Evolutionary conservation across 2,797 vertebrate genomes (phyloP).

Genomic region (Sebastiscus albofasciatus): DNA sequence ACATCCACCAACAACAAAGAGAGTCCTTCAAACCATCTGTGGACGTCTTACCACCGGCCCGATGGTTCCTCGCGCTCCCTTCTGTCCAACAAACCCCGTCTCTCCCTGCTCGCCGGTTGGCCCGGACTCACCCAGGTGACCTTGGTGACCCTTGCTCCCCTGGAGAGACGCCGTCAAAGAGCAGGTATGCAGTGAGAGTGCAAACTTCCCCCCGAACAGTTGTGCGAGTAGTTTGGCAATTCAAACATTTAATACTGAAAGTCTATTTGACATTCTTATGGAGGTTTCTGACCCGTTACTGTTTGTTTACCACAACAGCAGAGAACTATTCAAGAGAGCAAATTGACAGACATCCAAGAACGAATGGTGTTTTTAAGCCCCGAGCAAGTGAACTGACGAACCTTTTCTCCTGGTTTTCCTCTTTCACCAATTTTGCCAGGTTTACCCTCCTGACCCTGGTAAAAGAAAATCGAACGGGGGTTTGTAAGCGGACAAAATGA

Average conservation of each 20-base stretch:
- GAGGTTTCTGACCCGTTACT: not conserved
- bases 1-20: conserved; percentile 9
- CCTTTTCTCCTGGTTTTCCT: conserved; percentile 92
- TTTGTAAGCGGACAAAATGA: conserved; percentile 47
- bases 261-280: conserved; percentile 2
- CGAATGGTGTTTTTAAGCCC: conserved; percentile 16
- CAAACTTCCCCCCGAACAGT: not conserved
- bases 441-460: conserved; percentile 94
- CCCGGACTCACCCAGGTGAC: conserved; percentile 91
- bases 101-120: conserved; percentile 85
- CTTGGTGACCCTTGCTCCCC: conserved; percentile 93
- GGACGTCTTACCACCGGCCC: conserved; percentile 87
- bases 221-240: conserved; percentile 6
- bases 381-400: conserved; percentile 63
- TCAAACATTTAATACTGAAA: conserved; percentile 33
- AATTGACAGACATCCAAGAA: conserved; percentile 23
- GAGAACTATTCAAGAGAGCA: conserved; percentile 22
- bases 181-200: conserved; percentile 26
- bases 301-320: conserved; percentile 36
- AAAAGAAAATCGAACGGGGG: conserved; percentile 39
- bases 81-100: conserved; percentile 89
- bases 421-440: conserved; percentile 90
- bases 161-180: conserved; percentile 65
- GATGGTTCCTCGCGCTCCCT: conserved; percentile 93
- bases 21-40: not conserved